These are phyloP conservation scores for Leptinotarsa defecta DNA, from an alignment of 1,140 invertebrate genomes.

Conservation along the genomic window DNA sequence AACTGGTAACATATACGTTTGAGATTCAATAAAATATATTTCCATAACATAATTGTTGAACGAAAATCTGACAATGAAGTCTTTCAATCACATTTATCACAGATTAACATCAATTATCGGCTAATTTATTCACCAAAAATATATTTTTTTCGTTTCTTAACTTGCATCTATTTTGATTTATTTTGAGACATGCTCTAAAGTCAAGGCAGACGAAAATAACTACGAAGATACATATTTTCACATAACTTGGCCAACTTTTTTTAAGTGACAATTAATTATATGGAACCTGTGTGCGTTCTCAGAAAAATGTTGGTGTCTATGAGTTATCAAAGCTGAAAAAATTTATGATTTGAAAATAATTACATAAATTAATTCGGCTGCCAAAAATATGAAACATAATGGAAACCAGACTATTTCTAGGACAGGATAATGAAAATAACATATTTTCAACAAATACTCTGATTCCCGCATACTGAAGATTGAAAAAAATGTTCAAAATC, in stretches of 20 bases:
- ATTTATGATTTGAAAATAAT: constrained; percentile 27
- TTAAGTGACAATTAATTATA: constrained; percentile 25
- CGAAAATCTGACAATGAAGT: too few species aligned
- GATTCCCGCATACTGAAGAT: constrained; percentile 15
- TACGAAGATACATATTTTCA: not conserved
- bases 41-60: too few species aligned
- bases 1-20: too few species aligned
- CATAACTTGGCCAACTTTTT: not conserved
- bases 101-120: too few species aligned
- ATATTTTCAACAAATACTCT: constrained; percentile 3
- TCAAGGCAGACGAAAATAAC: not conserved
- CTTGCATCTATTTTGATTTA: not conserved
- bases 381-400: constrained; percentile 19
- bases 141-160: too few species aligned
- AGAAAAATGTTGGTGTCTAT: constrained; percentile 14
- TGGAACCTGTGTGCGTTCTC: not conserved
- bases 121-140: too few species aligned
- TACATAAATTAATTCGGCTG: constrained; percentile 24
- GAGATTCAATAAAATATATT: too few species aligned
- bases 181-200: too few species aligned
- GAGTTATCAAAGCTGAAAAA: constrained; percentile 7
- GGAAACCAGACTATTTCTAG: constrained; percentile 25
- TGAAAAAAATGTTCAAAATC: not conserved
- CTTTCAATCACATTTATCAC: too few species aligned
- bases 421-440: constrained; percentile 13